Evolutionary conservation across 2,113 vertebrate genomes (phyloP), one percentile per base, ranked within the genome.

Genomic region (Etheostoma cragini): DNA sequence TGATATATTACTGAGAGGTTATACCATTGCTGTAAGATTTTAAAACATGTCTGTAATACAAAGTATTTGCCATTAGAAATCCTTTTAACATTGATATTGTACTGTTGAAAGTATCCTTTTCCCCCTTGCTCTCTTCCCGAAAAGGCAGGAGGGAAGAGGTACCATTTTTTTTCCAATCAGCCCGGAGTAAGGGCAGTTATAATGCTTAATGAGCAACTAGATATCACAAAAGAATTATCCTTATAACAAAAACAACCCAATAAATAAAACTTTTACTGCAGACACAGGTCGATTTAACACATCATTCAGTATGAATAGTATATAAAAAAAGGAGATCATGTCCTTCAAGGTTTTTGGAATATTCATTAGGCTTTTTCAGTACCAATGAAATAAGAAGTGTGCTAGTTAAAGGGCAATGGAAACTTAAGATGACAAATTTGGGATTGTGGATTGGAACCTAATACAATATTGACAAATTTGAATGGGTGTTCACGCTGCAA

Each of bases 1-100:
- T 53, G 66, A 80, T 86, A 82, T 76, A 81, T 82, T 81, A 80
- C 46, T 61, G 21, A 75, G 81, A 73, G 42, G 69, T 75, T 78
- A 54, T 58, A 76, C 62, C 52, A 80, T 45, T 75, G 50, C 58
- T 65, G 52, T 33, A n/a, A 75, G 49, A 67, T 76, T 69, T 79
- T 71, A 74, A 63, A 67, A 76, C 60, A 70, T 57, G 47, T 50
- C 77, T 84, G 35, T 46, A 68, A 74, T 61, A 62, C 61, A 80
- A 88, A 78, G 62, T 66, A 65, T 76, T 76, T 81, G 75, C 58
- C 33, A 54, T 70, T 72, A 17, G 52, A 80, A 81, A 76, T 56
- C 22, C 71, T 67, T 82, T 81, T 72, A 80, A 35, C 54, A 76
- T 84, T 58, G 83, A 81, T 81, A 54, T 65, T 49, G 11, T 58